Evolutionary conservation across 2,888 invertebrate genomes (phyloP).

Genomic region (Agonopterix heracliana): DNA sequence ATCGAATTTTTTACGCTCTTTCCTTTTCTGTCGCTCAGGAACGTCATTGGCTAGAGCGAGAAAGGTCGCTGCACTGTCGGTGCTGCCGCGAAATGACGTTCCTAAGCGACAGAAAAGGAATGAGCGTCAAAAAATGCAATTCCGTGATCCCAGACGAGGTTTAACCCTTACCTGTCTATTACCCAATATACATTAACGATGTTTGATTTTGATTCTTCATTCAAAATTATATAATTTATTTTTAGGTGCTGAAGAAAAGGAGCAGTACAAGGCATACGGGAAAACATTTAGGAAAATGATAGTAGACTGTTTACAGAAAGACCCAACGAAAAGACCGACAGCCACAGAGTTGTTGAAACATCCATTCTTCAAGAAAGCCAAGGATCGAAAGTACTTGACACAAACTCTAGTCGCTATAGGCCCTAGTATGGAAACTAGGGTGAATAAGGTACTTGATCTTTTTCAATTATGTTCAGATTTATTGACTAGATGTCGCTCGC

Average conservation of each 20-base stretch:
- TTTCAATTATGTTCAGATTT: neutral
- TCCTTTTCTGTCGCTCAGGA: too few relatives aligned
- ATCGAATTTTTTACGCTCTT: too few relatives aligned
- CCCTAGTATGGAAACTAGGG: conserved; percentile 92
- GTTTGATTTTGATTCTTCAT: too few relatives aligned
- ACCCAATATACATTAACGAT: too few relatives aligned
- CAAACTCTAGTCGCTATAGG: conserved; percentile 90
- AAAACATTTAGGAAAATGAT: conserved; percentile 99
- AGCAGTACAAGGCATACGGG: conserved; percentile 98
- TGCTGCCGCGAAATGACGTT: too few relatives aligned
- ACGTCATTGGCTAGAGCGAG: too few relatives aligned
- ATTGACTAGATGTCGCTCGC: neutral
- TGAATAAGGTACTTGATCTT: conserved; percentile 83
- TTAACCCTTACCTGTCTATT: too few relatives aligned
- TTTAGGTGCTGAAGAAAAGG: conserved; percentile 91
- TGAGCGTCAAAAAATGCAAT: too few relatives aligned
- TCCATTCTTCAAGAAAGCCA: conserved; percentile 98
- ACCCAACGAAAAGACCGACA: conserved; percentile 94
- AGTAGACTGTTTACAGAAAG: conserved; percentile 96
- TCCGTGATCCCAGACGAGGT: too few relatives aligned
- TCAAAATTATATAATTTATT: neutral
- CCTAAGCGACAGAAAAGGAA: too few relatives aligned
- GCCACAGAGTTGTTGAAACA: conserved; percentile 97
- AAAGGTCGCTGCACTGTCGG: too few relatives aligned
- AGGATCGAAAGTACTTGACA: conserved; percentile 92